These are phyloP conservation scores for Eretmochelys imbricata DNA, from an alignment of 2,113 vertebrate species.

Conservation along the genomic window DNA sequence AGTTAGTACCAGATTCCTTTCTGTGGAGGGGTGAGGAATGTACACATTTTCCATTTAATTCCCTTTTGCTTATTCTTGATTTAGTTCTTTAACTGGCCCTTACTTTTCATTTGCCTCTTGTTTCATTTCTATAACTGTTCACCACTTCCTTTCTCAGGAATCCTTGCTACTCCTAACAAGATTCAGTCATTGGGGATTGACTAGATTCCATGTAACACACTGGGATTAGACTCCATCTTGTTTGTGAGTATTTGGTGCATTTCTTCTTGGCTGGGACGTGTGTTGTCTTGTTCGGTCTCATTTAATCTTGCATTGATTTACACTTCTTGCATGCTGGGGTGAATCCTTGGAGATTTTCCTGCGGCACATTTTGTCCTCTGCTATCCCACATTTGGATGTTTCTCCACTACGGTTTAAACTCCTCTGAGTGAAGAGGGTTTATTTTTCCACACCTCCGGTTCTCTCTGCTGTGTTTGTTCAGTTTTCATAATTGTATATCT, in stretches of 20 bases:
- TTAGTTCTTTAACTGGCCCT: not conserved
- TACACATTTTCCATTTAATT: not conserved
- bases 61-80: not conserved
- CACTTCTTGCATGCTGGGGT: constrained; percentile 51
- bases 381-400: constrained; percentile 59
- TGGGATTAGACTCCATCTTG: constrained; percentile 29
- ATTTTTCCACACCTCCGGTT: not conserved
- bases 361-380: constrained; percentile 61
- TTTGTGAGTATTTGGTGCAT: constrained; percentile 17
- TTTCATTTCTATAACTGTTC: not conserved
- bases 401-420: not conserved
- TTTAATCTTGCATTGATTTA: constrained; percentile 67
- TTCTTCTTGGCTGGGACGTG: constrained; percentile 50
- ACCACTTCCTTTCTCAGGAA: not conserved
- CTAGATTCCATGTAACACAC: not conserved
- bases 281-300: constrained; percentile 54
- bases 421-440: constrained; percentile 1
- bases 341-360: constrained; percentile 49
- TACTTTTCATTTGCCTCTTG: not conserved
- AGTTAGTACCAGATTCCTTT: not conserved
- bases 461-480: not conserved
- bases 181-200: constrained; percentile 7
- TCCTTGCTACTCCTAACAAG: constrained; percentile 18
- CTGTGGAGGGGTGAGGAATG: not conserved
- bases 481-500: not conserved